These are phyloP conservation scores for Colletes gigas DNA, from an alignment of 1,140 invertebrate species.

Conservation along the genomic window DNA sequence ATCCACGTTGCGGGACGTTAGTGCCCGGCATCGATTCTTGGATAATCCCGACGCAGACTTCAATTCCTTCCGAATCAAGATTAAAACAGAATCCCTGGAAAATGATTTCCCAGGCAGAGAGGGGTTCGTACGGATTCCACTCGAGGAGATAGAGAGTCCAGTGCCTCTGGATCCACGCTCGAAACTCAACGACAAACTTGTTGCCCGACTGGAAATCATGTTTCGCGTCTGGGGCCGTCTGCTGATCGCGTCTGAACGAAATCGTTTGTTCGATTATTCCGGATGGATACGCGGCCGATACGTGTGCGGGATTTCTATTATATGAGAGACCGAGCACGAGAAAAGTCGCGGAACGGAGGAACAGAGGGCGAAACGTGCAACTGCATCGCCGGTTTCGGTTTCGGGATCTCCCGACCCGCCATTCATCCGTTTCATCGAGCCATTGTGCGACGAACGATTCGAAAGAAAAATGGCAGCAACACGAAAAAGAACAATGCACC, in stretches of 20 bases:
- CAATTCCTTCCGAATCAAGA: conserved; percentile 15
- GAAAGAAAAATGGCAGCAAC: conserved; percentile 40
- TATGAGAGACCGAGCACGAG: conserved; percentile 9
- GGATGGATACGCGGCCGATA: conserved; percentile 61
- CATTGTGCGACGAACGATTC: conserved; percentile 22
- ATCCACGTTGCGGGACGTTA: background rate
- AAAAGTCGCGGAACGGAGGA: conserved; percentile 7
- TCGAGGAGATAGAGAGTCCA: background rate
- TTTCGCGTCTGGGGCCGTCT: conserved; percentile 43
- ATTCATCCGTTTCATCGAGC: conserved; percentile 5
- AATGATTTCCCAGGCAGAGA: background rate
- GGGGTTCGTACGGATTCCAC: background rate
- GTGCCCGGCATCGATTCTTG: background rate
- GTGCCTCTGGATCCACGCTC: background rate
- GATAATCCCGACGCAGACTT: background rate
- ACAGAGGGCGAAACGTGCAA: conserved; percentile 30
- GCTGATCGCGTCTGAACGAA: conserved; percentile 54
- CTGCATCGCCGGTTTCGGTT: background rate
- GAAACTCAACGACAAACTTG: conserved; percentile 59
- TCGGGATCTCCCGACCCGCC: conserved; percentile 10
- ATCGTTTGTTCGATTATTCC: conserved; percentile 70
- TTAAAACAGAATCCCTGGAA: conserved; percentile 35
- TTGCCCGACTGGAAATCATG: conserved; percentile 63
- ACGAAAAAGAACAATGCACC: conserved; percentile 21
- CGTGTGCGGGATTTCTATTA: conserved; percentile 63